Base-by-base conservation (phyloP, 2,888 invertebrate species). In the Tachina lurida region DNA sequence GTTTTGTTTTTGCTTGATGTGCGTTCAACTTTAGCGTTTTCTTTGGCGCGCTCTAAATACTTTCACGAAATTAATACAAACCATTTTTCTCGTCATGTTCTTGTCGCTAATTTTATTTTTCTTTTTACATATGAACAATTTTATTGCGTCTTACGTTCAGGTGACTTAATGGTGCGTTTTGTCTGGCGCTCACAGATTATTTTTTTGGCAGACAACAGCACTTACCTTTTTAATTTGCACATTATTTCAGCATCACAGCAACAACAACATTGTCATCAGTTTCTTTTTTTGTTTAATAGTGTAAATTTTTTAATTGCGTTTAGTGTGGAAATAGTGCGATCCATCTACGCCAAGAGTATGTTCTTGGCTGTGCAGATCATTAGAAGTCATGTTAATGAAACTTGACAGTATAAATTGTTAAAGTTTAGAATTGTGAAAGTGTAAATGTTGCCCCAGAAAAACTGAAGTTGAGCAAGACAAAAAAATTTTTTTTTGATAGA, bases 91-190 rank as follows among this genome's bases (percentile, higher is more conserved):
- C 78, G 70, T 80, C 65, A 73, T 67, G 74, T 74, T 65, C 47
- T 65, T 80, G 70, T 43, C 63, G 71, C 8, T 43, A 19, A 12
- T 19, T 65, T 76, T n/a, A 31, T n/a, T 63, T 58, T 60, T 60
- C 31, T 19, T 49, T 17, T 74, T 65, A 8, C 15, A 10, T 7
- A 31, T 31, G 0, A 31, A 15, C n/a, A 13, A 62, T 65, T 82
- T 68, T 47, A 19, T 19, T 67, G 67, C 39, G 47, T 74, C 73
- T 71, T 54, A 77, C 76, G 83, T 86, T 86, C 86, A 86, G 86
- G 86, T 86, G 86, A 86, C 79, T 86, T 86, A 86, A 86, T 86
- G 86, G 83, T 86, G 86, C 86, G 73, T 83, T 83, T 83, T 83
- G 86, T 86, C 86, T 86, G 86, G 86, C 86, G 86, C 86, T 86